Evolutionary conservation across 2,888 invertebrate genomes (phyloP), one percentile per base, ranked within the genome.

Genomic region (Kuschelorhynchus macadamiae): DNA sequence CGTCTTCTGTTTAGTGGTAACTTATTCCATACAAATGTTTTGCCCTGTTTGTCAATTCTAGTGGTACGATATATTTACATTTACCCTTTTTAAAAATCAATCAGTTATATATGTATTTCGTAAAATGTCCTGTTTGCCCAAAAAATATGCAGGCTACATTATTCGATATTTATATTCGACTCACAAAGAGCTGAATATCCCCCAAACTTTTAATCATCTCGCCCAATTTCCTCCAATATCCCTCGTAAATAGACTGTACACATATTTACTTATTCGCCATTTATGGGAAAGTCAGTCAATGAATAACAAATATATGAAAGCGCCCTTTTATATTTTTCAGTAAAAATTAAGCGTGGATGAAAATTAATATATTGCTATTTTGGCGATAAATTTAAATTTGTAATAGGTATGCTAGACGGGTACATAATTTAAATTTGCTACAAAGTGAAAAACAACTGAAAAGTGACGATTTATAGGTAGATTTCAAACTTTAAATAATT

Each of bases 161-260:
- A 61, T 66, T 36, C 12, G 11, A n/a, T 72, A 74, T 76, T 72
- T 74, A 75, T 74, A 75, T 75, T 73, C 74, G 69, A 63, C 70
- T 72, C 75, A 71, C 71, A 70, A 67, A 67, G 71, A 14, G 67
- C 71, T 53, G 57, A 65, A 47, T 36, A 56, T 52, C 41, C 72
- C 70, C 69, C 73, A 63, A 59, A 71, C 66, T 68, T 69, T 52
- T 50, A 69, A 63, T 71, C 71, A 69, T 72, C 70, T 61, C 70
- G 49, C 70, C 65, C 67, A 72, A 70, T 72, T 72, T 72, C 53
- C 55, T 55, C 33, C 56, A 69, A 69, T 69, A 63, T 71, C 61
- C 66, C 55, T 60, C 46, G 69, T 64, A 67, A 71, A 71, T 69
- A 66, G 25, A 55, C 53, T 55, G 53, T 55, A 55, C 53, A 55